These are phyloP conservation scores for Lateolabrax maculatus DNA, from an alignment of 2,797 vertebrate species.

Conservation along the genomic window DNA sequence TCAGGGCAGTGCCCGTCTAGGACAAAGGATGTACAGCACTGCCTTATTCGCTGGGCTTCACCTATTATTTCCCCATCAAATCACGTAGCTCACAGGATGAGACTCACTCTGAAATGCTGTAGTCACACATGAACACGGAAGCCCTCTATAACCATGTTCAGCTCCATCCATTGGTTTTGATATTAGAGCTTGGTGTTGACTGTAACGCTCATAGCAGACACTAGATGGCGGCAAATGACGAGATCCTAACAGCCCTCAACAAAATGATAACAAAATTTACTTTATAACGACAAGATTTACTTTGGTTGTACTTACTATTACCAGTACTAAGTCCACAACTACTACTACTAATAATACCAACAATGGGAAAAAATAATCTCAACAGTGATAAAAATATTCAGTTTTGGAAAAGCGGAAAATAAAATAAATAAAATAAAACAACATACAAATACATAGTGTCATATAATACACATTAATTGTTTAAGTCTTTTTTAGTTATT, in stretches of 20 bases:
- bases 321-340: not conserved
- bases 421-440: not conserved
- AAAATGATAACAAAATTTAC: not conserved
- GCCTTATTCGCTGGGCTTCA: not conserved
- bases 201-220: not conserved
- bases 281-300: not conserved
- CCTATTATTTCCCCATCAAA: not conserved
- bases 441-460: not conserved
- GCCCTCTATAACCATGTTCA: not conserved
- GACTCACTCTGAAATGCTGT: not conserved
- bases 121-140: not conserved
- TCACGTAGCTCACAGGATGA: not conserved
- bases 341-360: not conserved
- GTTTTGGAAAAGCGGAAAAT: not conserved
- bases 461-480: not conserved
- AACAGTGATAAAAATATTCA: not conserved
- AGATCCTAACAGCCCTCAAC: no score
- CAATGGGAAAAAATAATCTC: no score
- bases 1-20: not conserved
- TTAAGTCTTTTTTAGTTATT: not conserved
- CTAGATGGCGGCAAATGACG: not conserved
- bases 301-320: not conserved
- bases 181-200: not conserved
- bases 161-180: not conserved
- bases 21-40: not conserved